phyloP scores from a whole-genome alignment of 2,888 invertebrate genomes.

The Deroplatys truncata region DNA sequence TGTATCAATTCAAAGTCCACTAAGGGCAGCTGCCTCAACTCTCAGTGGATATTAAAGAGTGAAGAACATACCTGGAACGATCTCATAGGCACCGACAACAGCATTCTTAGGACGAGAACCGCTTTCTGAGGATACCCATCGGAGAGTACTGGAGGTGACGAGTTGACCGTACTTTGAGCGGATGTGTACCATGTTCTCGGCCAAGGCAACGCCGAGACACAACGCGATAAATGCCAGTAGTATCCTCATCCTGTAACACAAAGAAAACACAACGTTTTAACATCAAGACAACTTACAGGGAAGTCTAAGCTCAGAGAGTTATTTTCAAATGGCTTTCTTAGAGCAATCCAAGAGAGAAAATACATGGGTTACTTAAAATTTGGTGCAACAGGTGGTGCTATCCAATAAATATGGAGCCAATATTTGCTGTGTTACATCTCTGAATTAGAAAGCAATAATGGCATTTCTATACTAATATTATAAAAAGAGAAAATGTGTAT shows the following conservation, averaged over 20 bases:
- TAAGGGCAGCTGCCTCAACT: too few species aligned
- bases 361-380: too few species aligned
- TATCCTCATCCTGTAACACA: not conserved
- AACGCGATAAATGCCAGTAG: conserved; percentile 14
- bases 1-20: too few species aligned
- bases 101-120: conserved; percentile 56
- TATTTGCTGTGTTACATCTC: too few species aligned
- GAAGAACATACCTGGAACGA: conserved; percentile 33
- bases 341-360: too few species aligned
- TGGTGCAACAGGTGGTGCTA: too few species aligned
- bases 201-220: conserved; percentile 27
- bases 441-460: too few species aligned
- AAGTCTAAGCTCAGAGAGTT: not conserved
- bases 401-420: too few species aligned
- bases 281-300: not conserved
- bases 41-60: too few species aligned
- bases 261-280: not conserved
- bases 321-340: not conserved
- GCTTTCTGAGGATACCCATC: conserved; percentile 60
- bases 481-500: too few species aligned
- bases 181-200: conserved; percentile 45
- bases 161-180: conserved; percentile 55
- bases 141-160: conserved; percentile 74
- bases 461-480: too few species aligned
- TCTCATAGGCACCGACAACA: conserved; percentile 57